phyloP scores from a whole-genome alignment of 2,113 vertebrate species.

The Labeo rohita region DNA sequence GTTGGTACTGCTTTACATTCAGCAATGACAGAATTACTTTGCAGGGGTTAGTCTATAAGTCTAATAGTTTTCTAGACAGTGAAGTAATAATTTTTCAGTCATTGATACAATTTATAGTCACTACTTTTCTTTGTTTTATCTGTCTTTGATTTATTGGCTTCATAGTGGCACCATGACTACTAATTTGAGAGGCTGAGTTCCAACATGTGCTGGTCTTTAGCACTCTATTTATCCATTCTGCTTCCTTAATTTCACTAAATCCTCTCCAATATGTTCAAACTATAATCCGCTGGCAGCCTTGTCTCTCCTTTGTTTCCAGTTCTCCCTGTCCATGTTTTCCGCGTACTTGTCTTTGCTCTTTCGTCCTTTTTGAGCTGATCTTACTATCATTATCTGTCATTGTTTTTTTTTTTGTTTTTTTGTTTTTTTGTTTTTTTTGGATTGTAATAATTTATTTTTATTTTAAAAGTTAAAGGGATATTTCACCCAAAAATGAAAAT shows the following conservation, averaged over 20 bases:
- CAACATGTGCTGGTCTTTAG: slow-evolving; percentile 52
- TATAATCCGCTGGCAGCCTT: slow-evolving; percentile 32
- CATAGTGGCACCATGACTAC: too few species aligned
- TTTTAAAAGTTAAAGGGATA: too few species aligned
- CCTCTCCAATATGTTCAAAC: slow-evolving; percentile 44
- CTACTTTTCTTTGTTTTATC: background rate
- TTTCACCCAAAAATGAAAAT: too few species aligned
- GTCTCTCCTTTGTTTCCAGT: background rate
- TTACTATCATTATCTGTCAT: background rate
- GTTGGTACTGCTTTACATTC: background rate
- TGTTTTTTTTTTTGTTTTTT: background rate
- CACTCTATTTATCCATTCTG: slow-evolving; percentile 41
- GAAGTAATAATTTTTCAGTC: background rate
- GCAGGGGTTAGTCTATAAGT: background rate
- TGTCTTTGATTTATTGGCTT: background rate
- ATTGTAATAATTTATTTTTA: background rate
- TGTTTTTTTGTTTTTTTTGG: too few species aligned
- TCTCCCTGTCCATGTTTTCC: background rate
- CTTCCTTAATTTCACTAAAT: slow-evolving; percentile 50
- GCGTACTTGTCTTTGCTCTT: background rate
- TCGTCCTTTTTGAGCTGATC: background rate
- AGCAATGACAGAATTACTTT: background rate
- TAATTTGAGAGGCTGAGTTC: background rate
- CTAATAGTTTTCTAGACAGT: too few species aligned
- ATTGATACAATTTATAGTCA: background rate